phyloP scores from a whole-genome alignment of 1,140 invertebrate species.

The Pteromalus puparum region DNA sequence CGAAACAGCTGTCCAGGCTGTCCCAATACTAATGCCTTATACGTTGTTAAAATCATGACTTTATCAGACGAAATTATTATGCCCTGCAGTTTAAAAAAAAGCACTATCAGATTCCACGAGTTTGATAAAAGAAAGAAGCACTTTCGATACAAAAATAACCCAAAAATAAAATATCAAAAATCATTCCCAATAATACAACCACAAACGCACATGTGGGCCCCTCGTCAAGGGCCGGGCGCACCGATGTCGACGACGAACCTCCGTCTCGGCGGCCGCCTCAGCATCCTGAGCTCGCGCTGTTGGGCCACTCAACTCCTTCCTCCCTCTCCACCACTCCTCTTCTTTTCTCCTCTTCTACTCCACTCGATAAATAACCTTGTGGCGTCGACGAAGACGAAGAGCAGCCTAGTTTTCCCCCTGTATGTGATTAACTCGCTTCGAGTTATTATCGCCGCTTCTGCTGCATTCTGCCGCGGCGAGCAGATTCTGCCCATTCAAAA shows the following conservation, averaged over 20 bases:
- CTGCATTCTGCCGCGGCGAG: conserved; percentile 31
- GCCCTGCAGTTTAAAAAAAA: no score
- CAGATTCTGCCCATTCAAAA: conserved; percentile 50
- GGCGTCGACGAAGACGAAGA: background rate
- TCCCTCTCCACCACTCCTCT: background rate
- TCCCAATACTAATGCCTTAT: no score
- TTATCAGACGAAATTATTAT: no score
- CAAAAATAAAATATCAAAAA: no score
- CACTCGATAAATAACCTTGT: background rate
- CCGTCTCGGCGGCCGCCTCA: conserved; percentile 60
- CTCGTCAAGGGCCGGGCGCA: conserved; percentile 61
- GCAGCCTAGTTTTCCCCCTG: background rate
- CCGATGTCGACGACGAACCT: conserved; percentile 53
- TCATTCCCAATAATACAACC: background rate
- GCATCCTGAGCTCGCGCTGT: conserved; percentile 66
- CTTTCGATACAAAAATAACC: no score
- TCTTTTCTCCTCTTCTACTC: conserved; percentile 4
- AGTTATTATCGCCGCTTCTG: conserved; percentile 35
- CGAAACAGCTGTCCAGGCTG: no score
- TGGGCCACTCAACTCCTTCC: background rate
- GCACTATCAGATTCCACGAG: no score
- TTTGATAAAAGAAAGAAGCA: no score
- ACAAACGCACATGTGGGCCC: conserved; percentile 46
- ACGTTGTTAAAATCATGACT: no score
- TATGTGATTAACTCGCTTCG: background rate